These are phyloP conservation scores for Rhinoptilus africanus DNA, from an alignment of 2,113 vertebrate genomes.

Conservation along the genomic window DNA sequence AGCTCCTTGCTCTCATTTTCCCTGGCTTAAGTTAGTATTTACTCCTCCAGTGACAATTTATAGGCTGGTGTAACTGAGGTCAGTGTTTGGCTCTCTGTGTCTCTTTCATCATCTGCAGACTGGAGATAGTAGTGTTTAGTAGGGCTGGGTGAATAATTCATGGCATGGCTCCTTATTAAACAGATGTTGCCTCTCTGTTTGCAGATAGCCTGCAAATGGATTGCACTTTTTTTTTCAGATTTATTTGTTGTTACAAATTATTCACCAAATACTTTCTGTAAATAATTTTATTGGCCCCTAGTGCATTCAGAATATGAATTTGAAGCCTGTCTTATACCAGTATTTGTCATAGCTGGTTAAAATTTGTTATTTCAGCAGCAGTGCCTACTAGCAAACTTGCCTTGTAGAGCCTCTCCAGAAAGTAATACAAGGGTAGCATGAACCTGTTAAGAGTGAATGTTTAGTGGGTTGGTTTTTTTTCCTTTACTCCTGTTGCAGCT, in stretches of 20 bases:
- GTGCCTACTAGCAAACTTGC: not conserved
- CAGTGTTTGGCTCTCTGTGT: not conserved
- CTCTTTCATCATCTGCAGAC: not conserved
- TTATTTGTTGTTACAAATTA: constrained; percentile 35
- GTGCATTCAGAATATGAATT: not conserved
- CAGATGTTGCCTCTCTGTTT: constrained; percentile 16
- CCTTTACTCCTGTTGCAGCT: not conserved
- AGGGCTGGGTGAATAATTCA: constrained; percentile 37
- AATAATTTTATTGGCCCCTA: not conserved
- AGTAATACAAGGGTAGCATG: not conserved
- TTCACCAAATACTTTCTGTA: constrained; percentile 10
- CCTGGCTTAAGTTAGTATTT: not conserved
- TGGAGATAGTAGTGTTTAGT: not conserved
- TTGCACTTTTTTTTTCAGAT: not conserved
- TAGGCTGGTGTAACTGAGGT: not conserved
- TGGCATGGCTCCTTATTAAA: not conserved
- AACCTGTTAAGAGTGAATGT: not conserved
- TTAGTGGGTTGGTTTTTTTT: not conserved
- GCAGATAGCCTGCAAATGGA: not conserved
- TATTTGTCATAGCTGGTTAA: not conserved
- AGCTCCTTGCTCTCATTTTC: not conserved
- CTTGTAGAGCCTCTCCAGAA: not conserved
- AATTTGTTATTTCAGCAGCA: not conserved
- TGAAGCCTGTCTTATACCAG: not conserved
- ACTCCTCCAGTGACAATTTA: not conserved